Conservation (phyloP, 2,888 invertebrate genomes). For the Himalopsyche anomala region DNA sequence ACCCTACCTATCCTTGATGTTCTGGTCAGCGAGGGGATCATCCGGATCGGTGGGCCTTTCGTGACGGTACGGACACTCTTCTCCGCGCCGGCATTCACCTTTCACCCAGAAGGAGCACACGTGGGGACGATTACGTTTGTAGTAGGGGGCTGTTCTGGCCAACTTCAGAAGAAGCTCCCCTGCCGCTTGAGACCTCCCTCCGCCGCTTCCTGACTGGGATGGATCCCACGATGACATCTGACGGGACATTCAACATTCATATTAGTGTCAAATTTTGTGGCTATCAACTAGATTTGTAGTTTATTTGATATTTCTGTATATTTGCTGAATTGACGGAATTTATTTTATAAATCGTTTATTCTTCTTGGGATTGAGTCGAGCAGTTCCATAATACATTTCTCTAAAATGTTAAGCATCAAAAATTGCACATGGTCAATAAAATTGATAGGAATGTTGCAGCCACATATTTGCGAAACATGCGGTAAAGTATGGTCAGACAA, state of each 20-base stretch:
- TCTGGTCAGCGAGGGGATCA: constrained; percentile 96
- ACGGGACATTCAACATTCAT: constrained; percentile 31
- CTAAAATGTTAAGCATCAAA: too few species aligned
- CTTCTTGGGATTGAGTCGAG: too few species aligned
- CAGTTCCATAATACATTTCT: too few species aligned
- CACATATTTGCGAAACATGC: too few species aligned
- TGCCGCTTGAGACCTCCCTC: constrained; percentile 85
- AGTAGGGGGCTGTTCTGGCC: constrained; percentile 95
- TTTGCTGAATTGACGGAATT: too few species aligned
- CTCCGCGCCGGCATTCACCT: constrained; percentile 96
- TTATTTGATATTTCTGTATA: too few species aligned
- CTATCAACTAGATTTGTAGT: not conserved
- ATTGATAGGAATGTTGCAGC: too few species aligned
- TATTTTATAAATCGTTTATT: too few species aligned
- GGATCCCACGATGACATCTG: constrained; percentile 74
- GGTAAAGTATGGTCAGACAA: too few species aligned
- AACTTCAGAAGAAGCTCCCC: constrained; percentile 90
- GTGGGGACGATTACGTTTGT: constrained; percentile 95
- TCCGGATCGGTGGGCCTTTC: constrained; percentile 98
- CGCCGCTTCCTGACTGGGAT: constrained; percentile 76
- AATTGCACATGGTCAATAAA: too few species aligned
- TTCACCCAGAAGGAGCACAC: constrained; percentile 99
- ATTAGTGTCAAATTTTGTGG: not conserved
- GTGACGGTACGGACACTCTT: constrained; percentile 97
- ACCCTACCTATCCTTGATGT: constrained; percentile 88